These are phyloP conservation scores for Pseudomyrmex flavicornis DNA, from an alignment of 1,140 invertebrate species.

Conservation along the genomic window DNA sequence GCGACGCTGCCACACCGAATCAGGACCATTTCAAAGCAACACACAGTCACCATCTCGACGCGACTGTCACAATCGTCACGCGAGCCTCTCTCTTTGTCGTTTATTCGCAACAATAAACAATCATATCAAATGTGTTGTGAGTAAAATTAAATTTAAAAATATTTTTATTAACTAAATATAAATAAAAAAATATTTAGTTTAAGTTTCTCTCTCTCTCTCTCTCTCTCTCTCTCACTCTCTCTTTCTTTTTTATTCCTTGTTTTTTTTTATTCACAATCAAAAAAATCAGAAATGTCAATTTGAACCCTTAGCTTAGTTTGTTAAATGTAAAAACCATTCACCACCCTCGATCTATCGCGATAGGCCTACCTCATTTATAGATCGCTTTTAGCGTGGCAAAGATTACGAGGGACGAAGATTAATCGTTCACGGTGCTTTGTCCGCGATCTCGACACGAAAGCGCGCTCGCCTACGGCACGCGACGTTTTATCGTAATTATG, in stretches of 20 bases:
- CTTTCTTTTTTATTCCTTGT: not conserved
- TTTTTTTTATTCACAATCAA: not conserved
- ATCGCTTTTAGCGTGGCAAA: constrained; percentile 36
- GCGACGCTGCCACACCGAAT: constrained; percentile 3
- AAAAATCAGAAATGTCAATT: not conserved
- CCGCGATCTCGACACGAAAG: constrained; percentile 33
- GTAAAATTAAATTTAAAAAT: not conserved
- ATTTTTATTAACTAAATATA: not conserved
- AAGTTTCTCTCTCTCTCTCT: not conserved
- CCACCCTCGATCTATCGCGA: not conserved
- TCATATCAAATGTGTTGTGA: not conserved
- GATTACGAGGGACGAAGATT: constrained; percentile 54
- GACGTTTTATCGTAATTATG: constrained; percentile 60
- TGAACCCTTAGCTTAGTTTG: too few species aligned
- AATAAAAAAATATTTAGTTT: not conserved
- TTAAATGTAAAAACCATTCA: not conserved
- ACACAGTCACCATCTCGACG: not conserved
- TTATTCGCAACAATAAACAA: constrained; percentile 6
- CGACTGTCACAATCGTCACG: constrained; percentile 17
- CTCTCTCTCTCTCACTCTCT: not conserved
- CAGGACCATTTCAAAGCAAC: constrained; percentile 6
- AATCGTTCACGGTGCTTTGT: constrained; percentile 49
- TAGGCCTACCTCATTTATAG: constrained; percentile 38
- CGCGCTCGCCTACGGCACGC: constrained; percentile 23
- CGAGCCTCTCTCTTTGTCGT: constrained; percentile 8